Evolutionary conservation across 2,888 invertebrate genomes (phyloP).

Genomic region (Parascotia fuliginaria): DNA sequence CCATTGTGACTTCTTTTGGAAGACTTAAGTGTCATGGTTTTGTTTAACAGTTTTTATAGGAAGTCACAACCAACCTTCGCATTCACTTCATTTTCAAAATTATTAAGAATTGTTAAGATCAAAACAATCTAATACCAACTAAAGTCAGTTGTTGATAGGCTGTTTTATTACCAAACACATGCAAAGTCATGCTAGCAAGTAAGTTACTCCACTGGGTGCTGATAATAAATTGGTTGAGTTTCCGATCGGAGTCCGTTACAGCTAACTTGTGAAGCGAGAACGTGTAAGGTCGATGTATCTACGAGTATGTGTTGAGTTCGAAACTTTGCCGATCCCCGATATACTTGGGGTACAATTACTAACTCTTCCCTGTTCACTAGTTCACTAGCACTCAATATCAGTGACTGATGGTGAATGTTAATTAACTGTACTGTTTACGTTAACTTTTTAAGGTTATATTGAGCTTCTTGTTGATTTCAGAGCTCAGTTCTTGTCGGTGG

Average conservation of each 20-base stretch:
- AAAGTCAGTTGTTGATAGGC: too few species aligned
- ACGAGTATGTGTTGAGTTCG: constrained; percentile 52
- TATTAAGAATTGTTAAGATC: too few species aligned
- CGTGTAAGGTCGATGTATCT: constrained; percentile 47
- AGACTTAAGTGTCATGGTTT: too few species aligned
- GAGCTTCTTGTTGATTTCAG: too few species aligned
- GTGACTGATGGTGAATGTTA: background rate
- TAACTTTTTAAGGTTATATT: too few species aligned
- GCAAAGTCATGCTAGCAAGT: constrained; percentile 41
- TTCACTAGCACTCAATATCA: constrained; percentile 22
- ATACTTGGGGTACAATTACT: constrained; percentile 52
- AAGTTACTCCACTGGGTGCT: constrained; percentile 51
- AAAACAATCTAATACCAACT: too few species aligned
- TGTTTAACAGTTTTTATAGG: too few species aligned
- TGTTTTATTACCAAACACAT: constrained; percentile 1
- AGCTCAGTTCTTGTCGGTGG: too few species aligned
- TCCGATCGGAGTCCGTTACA: constrained; percentile 53
- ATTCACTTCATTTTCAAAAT: too few species aligned
- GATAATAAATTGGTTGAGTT: constrained; percentile 67
- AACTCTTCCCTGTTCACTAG: constrained; percentile 36
- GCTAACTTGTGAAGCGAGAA: constrained; percentile 50
- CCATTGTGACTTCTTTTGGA: too few species aligned
- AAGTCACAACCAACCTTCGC: too few species aligned
- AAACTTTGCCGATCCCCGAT: constrained; percentile 55
- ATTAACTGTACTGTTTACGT: background rate